These are phyloP conservation scores for Leptinotarsa haldemani DNA, from an alignment of 2,888 invertebrate genomes.

Conservation along the genomic window DNA sequence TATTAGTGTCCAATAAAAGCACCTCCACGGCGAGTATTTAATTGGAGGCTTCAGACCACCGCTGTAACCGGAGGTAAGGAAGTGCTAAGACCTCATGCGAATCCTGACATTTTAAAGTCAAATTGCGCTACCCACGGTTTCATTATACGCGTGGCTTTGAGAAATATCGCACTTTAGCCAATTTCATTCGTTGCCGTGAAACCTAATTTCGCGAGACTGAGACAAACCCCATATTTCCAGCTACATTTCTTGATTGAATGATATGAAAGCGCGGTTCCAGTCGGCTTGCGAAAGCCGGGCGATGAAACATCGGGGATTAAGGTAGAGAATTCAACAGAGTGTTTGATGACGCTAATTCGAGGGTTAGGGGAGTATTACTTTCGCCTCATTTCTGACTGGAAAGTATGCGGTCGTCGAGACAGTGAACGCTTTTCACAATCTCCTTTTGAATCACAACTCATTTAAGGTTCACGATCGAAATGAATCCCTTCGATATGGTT, in stretches of 20 bases:
- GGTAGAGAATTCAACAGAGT: constrained; percentile 18
- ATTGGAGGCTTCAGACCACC: constrained; percentile 45
- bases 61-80: constrained; percentile 47
- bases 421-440: constrained; percentile 4
- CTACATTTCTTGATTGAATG: constrained; percentile 64
- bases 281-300: constrained; percentile 9
- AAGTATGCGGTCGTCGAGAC: constrained; percentile 5
- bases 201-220: constrained; percentile 63
- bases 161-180: constrained; percentile 63
- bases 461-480: background rate
- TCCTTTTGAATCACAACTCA: background rate
- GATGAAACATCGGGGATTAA: constrained; percentile 13
- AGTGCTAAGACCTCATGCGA: constrained; percentile 56
- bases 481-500: no score
- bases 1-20: constrained; percentile 46
- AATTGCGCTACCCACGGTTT: constrained; percentile 61
- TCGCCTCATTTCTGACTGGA: constrained; percentile 13
- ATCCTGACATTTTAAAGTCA: constrained; percentile 63
- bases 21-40: constrained; percentile 45
- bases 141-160: constrained; percentile 62
- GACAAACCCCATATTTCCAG: constrained; percentile 64
- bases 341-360: constrained; percentile 15
- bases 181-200: constrained; percentile 59
- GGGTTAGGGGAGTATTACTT: constrained; percentile 7
- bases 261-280: constrained; percentile 50